Base-by-base conservation (phyloP, 2,113 vertebrate species). In the Nanorana parkeri region DNA sequence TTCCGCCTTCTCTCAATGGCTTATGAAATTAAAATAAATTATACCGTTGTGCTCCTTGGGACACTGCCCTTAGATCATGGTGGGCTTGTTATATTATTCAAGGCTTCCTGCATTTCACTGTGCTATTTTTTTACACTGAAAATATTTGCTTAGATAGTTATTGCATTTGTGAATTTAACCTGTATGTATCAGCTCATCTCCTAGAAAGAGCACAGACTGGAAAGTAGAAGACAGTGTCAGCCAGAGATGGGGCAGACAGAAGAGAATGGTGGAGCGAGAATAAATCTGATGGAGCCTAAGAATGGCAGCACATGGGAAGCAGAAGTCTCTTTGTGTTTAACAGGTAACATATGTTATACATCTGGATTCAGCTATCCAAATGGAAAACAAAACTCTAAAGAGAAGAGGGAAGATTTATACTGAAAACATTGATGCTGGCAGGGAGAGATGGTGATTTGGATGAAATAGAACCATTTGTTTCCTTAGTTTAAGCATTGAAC, bases 301-400 rank as follows among this genome's bases (percentile, higher is more conserved):
- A 54, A 51, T 29, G 41, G 47, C 19, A 66, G 23, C 41, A 51
- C 47, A 66, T 54, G 63, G 47, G 19, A 28, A 32, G 47, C 41
- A n/a, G 26, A 66, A 15, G 41, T 51, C 75, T 77, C 61, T 77
- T 66, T 67, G 41, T 51, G 28, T 47, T 78, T 78, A 78, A 17
- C 61, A 78, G 63, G 47, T 78, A 78, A 78, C 63, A 78, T 78
- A 28, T 78, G 76, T 32, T 52, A 66, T 17, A 24, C 76, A 78
- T 66, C 64, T 78, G 76, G 47, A 67, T 55, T 78, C 51, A 16
- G 23, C 47, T 78, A 67, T 78, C 26, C 2, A 54, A 66, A 54
- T 29, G 47, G 17, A 54, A 77, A 63, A 54, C 36, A 77, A 64
- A 65, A 28, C 23, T 54, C n/a, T 24, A 77, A 54, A 6, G 15